These are phyloP conservation scores for Drosophila neutralis DNA, from an alignment of 2,888 invertebrate species.

Conservation along the genomic window DNA sequence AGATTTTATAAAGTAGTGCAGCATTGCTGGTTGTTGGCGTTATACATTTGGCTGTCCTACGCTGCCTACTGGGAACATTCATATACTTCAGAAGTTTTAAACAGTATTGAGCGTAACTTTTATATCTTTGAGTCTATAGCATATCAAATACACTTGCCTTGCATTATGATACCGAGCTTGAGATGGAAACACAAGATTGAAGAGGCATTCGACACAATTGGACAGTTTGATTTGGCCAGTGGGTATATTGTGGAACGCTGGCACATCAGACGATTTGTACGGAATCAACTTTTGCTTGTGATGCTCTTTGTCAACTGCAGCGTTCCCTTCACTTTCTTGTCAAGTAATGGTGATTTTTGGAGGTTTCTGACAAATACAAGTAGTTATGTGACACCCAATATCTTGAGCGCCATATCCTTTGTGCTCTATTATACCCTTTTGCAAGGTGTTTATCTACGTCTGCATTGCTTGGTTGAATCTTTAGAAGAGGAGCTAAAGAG, in stretches of 20 bases:
- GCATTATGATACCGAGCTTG: conserved; percentile 41
- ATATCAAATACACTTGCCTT: conserved; percentile 50
- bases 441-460: conserved; percentile 42
- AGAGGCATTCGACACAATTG: conserved; percentile 25
- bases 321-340: conserved; percentile 15
- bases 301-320: conserved; percentile 19
- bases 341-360: background rate
- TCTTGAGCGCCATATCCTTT: conserved; percentile 51
- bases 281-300: conserved; percentile 40
- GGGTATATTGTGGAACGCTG: conserved; percentile 31
- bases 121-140: conserved; percentile 46
- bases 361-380: conserved; percentile 18
- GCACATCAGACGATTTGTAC: conserved; percentile 23
- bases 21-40: conserved; percentile 37
- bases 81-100: background rate
- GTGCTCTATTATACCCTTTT: conserved; percentile 51
- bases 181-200: conserved; percentile 37
- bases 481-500: conserved; percentile 35
- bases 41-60: conserved; percentile 39
- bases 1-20: conserved; percentile 33
- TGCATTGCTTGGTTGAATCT: conserved; percentile 26
- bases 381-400: conserved; percentile 56
- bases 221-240: conserved; percentile 44
- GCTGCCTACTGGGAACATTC: conserved; percentile 45
- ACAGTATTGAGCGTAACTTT: conserved; percentile 49